Evolutionary conservation across 2,113 vertebrate genomes (phyloP).

Genomic region (Excalfactoria chinensis): DNA sequence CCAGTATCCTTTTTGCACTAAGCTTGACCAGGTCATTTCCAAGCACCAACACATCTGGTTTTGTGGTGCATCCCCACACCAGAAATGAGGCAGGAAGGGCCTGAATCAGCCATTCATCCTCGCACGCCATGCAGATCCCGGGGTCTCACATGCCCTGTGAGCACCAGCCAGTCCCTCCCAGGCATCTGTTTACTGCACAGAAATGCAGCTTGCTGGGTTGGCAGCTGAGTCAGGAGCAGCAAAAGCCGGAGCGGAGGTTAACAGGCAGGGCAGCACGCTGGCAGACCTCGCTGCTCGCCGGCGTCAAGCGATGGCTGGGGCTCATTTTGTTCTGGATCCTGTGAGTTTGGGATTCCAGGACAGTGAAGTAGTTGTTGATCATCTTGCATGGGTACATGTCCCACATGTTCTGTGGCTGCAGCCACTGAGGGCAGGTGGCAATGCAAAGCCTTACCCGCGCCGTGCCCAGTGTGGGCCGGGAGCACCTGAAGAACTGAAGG

Average conservation of each 20-base stretch:
- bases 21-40: neutral
- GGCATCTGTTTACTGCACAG: neutral
- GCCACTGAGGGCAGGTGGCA: neutral
- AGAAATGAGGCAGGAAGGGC: neutral
- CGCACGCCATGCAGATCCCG: neutral
- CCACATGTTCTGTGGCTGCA: neutral
- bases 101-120: neutral
- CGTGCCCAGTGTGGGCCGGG: rapidly evolving
- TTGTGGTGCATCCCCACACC: neutral
- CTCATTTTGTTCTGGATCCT: conserved; percentile 55
- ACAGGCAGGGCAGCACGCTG: neutral
- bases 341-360: conserved; percentile 52
- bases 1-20: neutral
- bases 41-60: neutral
- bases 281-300: neutral
- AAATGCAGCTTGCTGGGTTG: neutral
- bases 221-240: conserved; percentile 37
- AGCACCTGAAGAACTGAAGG: neutral
- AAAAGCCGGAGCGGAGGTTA: neutral
- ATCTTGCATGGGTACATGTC: neutral
- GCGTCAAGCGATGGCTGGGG: neutral
- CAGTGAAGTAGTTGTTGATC: conserved; percentile 59
- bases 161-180: rapidly evolving
- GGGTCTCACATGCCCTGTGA: rapidly evolving
- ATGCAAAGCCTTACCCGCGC: neutral